Base-by-base conservation (phyloP, 1,140 invertebrate species). In the Lepidostoma basale region DNA sequence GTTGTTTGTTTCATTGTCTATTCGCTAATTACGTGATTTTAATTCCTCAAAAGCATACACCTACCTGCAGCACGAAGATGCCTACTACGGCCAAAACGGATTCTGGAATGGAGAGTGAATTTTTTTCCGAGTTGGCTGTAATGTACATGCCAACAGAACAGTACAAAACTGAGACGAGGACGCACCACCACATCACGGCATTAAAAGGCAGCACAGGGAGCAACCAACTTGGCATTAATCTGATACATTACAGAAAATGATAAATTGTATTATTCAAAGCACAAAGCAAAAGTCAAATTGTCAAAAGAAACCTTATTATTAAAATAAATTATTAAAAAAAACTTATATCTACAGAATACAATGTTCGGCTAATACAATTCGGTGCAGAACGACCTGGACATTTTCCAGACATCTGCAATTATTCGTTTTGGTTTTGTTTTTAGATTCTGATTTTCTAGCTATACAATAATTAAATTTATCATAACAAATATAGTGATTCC, bases 11-110 rank as follows among this genome's bases (percentile, higher is more conserved):
- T n/a, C n/a, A n/a, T n/a, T n/a, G n/a, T n/a, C n/a, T n/a, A n/a
- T n/a, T n/a, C n/a, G n/a, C n/a, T n/a, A 5, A 25, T 23, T 5
- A 3, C 1, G 3, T 2, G 45, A 23, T 25, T 23, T 47, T 25
- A 25, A n/a, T n/a, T n/a, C 23, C 1, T 52, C 4, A 8, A n/a
- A 26, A 12, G 26, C 4, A 6, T 6, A 22, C 10, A 47, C 30
- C 67, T 71, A 82, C 81, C 76, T 83, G 81, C 10, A 77, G 76
- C 44, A 81, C 76, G 74, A 82, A 75, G 72, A 80, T 81, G 16
- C 79, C 81, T 73, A 82, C 77, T 0, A 77, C 78, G 9, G 74
- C 76, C 9, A 83, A 69, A 52, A 79, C 75, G n/a, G 77, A 74
- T 60, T 76, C 76, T 16, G 78, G 73, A 3, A 74, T 67, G 5